Evolutionary conservation across 2,888 invertebrate species (phyloP), one percentile per base, ranked within the genome.

Genomic region (Xanthia icteritia): DNA sequence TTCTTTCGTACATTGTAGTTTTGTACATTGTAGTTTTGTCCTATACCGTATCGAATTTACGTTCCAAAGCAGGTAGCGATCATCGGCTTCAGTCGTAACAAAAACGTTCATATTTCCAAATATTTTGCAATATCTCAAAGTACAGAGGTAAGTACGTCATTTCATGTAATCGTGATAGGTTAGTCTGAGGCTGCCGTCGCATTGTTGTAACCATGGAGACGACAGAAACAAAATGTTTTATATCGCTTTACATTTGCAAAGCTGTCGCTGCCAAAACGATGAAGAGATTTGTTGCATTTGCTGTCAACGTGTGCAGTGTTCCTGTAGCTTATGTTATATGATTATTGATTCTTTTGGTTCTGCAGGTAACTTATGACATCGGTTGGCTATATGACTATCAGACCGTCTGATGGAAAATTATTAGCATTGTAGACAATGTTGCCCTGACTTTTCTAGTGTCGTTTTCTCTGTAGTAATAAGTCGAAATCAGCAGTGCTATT

Each of bases 161-260:
- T 67, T 15, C 36, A 39, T 31, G 17, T 61, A 73, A 60, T 85
- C 85, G 85, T 81, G 77, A 85, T 73, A 83, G 76, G 82, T 82
- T 77, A 82, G 60, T 67, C 54, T 68, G 66, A 56, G 58, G 51
- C 39, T 77, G 65, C 65, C 56, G 68, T 39, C 23, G 60, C 48
- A 20, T 67, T 81, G 66, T 61, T 45, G 74, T 39, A 58, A 39
- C 45, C 39, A 63, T 77, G 82, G 65, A 60, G 13, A 70, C 31
- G 78, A 84, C 83, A 56, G 42, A n/a, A 73, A 85, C 69, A 66
- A 51, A 84, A 70, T 82, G 66, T 75, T 70, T 56, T 65, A 82
- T 36, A 75, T 66, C 15, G 77, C 36, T 68, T 60, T n/a, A 81
- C 82, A 83, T 81, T 83, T 85, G 69, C 65, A 48, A 71, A 9